Base-by-base conservation (phyloP, 2,113 vertebrate species). In the Gallinago undulata region DNA sequence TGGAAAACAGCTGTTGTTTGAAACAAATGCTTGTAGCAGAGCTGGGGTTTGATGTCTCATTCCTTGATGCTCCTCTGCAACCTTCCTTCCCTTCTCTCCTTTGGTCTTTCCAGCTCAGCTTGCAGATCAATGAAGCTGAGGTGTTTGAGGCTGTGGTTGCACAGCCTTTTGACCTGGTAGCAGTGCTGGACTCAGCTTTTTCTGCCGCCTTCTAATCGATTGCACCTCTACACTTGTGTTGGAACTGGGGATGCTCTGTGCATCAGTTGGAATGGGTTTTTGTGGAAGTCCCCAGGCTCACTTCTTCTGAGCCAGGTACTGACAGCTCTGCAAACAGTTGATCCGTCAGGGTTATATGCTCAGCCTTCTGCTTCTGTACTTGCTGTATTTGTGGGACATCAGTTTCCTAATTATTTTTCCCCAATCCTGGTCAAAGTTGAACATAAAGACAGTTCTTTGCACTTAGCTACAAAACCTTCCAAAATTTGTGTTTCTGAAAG, bases 1-100 rank as follows among this genome's bases (percentile, higher is more conserved):
- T 69, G 87, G 70, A 47, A 96, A 96, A 83, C 77, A 91, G 41
- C 62, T 94, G 86, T 70, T 66, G 37, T 82, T 87, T 89, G 50
- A 91, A 92, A 87, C 18, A 79, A 89, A 81, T 47, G 8, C n/a
- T 89, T 4, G 2, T 53, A 53, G 57, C 48, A 82, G 35, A 33
- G 7, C 28, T 50, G 21, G 18, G 7, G 27, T 87, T 43, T 28
- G 19, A 37, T 1, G 5, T 51, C 33, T 68, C 24, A 30, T 25
- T 57, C 14, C 74, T 76, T 45, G 39, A 13, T 75, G 22, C 21
- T 89, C 56, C 33, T 87, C 35, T 1, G 1, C 31, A 67, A 13
- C 5, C 8, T 84, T 75, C 13, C 12, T 48, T 83, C 9, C 6
- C 8, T 64, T 59, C 64, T 77, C 2, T 3, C 4, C 18, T 69